Conservation (phyloP, 1,140 invertebrate species). For the Drosophila pseudoananassae region DNA sequence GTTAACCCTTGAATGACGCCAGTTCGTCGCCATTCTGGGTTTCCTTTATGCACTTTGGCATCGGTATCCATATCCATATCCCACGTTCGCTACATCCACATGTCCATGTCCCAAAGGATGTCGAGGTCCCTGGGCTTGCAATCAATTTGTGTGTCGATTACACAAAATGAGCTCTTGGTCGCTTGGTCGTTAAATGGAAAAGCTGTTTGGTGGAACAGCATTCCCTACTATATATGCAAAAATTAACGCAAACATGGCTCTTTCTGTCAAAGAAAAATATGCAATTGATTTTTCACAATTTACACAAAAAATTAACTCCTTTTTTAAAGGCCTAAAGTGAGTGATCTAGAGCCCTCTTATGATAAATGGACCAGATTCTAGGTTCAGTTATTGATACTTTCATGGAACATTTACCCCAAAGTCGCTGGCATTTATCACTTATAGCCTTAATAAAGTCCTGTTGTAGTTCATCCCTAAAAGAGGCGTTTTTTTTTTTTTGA, state of each 20-base stretch:
- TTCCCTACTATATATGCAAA: constrained; percentile 47
- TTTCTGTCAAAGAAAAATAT: constrained; percentile 33
- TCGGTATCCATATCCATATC: constrained; percentile 5
- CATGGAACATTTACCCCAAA: constrained; percentile 7
- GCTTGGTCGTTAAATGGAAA: constrained; percentile 29
- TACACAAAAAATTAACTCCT: not conserved
- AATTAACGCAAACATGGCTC: constrained; percentile 54
- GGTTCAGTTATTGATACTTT: constrained; percentile 29
- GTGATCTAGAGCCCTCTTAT: constrained; percentile 1
- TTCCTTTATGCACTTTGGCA: constrained; percentile 39
- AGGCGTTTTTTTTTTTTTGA: constrained; percentile 3
- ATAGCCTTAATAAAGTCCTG: constrained; percentile 22
- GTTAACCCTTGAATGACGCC: constrained; percentile 41
- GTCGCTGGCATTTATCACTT: constrained; percentile 17
- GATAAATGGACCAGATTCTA: constrained; percentile 23
- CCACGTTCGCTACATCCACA: not conserved
- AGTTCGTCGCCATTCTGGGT: constrained; percentile 32
- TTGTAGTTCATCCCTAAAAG: constrained; percentile 23
- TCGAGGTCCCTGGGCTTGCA: constrained; percentile 37
- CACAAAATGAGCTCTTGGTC: constrained; percentile 51
- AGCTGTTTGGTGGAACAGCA: constrained; percentile 8
- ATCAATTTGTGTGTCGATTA: constrained; percentile 55
- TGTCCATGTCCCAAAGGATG: constrained; percentile 32
- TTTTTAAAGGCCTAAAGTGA: too few relatives aligned
- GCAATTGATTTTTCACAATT: constrained; percentile 40